Percentiles rank a stretch among this genome's conserved stretches.
These are phyloP conservation scores for Stichopus chloronotus DNA, from an alignment of 35 echinoderm and acorn worm species.

Conservation along the genomic window DNA sequence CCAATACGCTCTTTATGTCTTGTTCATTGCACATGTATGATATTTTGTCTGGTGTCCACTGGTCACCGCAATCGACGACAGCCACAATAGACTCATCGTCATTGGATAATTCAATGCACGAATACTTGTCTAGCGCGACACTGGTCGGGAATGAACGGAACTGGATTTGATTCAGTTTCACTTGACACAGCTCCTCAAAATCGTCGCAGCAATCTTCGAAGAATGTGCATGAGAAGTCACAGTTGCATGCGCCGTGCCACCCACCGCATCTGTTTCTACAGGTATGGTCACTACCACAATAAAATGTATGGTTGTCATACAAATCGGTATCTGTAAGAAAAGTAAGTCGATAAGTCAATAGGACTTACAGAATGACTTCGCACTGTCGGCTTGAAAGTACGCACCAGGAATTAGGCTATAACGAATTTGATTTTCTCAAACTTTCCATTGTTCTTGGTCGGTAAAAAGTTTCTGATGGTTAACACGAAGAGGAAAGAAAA, in stretches of 20 bases:
- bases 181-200: neutral
- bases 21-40: neutral
- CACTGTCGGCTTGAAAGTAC: too few relatives aligned
- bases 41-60: neutral
- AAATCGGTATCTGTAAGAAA: neutral
- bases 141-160: neutral
- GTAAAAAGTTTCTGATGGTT: too few relatives aligned
- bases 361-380: too few relatives aligned
- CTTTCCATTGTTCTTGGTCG: too few relatives aligned
- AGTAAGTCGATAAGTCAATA: too few relatives aligned
- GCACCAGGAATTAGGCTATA: too few relatives aligned
- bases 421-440: too few relatives aligned
- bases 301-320: neutral
- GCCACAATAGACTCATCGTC: neutral
- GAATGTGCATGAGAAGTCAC: neutral
- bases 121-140: neutral
- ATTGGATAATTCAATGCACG: neutral
- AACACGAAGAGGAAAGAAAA: too few relatives aligned
- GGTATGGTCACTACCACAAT: neutral
- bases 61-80: neutral
- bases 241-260: neutral
- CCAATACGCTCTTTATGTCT: neutral
- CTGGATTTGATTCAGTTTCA: neutral
- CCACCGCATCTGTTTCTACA: neutral
- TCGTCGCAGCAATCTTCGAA: constrained; percentile 14